phyloP scores from a whole-genome alignment of 2,113 vertebrate species.

The Zosterops lateralis region DNA sequence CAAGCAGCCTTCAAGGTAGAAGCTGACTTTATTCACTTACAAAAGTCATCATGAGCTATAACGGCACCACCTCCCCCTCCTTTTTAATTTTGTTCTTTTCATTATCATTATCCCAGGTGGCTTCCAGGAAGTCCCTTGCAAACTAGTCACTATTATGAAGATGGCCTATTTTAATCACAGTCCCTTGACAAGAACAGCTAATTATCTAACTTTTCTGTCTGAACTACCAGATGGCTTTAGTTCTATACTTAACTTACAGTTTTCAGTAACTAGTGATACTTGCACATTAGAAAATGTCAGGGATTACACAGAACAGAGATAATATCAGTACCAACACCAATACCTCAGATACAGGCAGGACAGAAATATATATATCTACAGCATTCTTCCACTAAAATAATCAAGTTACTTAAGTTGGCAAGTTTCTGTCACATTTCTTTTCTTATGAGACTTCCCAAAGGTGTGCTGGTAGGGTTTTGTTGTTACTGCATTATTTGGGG shows the following conservation, averaged over 20 bases:
- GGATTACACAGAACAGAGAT: neutral
- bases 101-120: conserved; percentile 54
- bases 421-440: neutral
- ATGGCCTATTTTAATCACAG: conserved; percentile 61
- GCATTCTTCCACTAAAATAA: neutral
- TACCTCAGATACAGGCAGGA: neutral
- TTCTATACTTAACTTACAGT: conserved; percentile 29
- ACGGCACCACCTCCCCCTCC: neutral
- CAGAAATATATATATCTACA: rapidly evolving
- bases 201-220: conserved; percentile 53
- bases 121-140: conserved; percentile 40
- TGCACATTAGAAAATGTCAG: neutral
- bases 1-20: neutral
- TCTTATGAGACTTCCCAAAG: neutral
- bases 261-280: neutral
- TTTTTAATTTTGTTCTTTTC: conserved; percentile 56
- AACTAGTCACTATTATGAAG: conserved; percentile 38
- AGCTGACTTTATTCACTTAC: neutral
- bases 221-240: conserved; percentile 45
- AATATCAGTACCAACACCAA: neutral
- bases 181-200: conserved; percentile 60
- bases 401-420: neutral
- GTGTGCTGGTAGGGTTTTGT: neutral
- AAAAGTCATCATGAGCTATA: neutral
- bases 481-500: neutral